Evolutionary conservation across 2,113 vertebrate genomes (phyloP).

Genomic region (Panthera tigris): DNA sequence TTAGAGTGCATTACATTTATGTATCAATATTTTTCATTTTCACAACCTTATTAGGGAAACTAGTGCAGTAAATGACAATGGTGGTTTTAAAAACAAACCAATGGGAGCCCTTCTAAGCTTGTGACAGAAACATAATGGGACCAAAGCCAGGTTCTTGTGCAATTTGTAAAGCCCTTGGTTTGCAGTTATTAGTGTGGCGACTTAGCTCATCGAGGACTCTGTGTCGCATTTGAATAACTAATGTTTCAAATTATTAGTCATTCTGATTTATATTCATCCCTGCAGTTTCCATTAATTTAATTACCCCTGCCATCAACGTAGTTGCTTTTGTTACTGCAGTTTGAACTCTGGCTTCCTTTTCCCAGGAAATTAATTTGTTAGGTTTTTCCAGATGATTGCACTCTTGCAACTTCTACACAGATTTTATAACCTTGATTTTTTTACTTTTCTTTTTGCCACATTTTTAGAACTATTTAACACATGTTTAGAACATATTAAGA

Average conservation of each 20-base stretch:
- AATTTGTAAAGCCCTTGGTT: not conserved
- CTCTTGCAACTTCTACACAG: not conserved
- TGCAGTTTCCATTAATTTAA: not conserved
- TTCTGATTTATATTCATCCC: not conserved
- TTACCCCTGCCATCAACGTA: not conserved
- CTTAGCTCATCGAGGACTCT: not conserved
- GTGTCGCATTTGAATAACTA: not conserved
- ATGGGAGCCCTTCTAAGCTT: not conserved
- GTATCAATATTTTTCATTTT: not conserved
- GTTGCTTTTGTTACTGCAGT: not conserved
- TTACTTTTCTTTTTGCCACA: not conserved
- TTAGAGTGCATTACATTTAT: not conserved
- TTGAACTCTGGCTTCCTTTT: not conserved
- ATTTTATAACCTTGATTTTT: not conserved
- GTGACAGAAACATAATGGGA: not conserved
- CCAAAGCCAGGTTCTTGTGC: not conserved
- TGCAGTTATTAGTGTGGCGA: not conserved
- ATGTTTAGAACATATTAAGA: not conserved
- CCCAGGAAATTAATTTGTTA: not conserved
- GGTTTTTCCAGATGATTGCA: not conserved
- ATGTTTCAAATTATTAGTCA: not conserved
- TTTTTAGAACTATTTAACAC: not conserved
- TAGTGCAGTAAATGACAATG: not conserved
- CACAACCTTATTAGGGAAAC: not conserved
- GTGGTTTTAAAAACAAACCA: not conserved